Evolutionary conservation across 2,888 invertebrate genomes (phyloP).

Genomic region (Punctoribates punctum): DNA sequence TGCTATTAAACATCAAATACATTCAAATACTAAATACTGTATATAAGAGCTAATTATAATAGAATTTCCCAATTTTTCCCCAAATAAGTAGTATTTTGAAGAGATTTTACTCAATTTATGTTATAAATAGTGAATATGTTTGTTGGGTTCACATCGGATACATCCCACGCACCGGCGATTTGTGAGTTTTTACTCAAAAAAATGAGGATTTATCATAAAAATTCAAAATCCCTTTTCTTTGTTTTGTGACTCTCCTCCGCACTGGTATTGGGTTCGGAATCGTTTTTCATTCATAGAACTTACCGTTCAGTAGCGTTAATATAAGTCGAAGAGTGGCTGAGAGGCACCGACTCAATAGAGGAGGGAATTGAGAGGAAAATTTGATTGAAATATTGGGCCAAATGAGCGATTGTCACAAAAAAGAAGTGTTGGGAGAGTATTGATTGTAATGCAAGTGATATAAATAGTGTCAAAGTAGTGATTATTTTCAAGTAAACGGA

Average conservation of each 20-base stretch:
- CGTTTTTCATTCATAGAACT: conserved; percentile 26
- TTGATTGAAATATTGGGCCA: conserved; percentile 27
- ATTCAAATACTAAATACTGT: background rate
- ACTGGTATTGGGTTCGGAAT: background rate
- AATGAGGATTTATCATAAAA: conserved; percentile 31
- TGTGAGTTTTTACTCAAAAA: conserved; percentile 21
- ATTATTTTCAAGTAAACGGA: conserved; percentile 6
- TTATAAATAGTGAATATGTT: conserved; percentile 8
- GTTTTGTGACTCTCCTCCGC: conserved; percentile 1
- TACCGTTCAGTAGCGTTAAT: conserved; percentile 3
- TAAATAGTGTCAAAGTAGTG: conserved; percentile 30
- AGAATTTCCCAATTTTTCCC: background rate
- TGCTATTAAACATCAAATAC: background rate
- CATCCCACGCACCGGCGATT: conserved; percentile 25
- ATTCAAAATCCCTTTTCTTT: conserved; percentile 33
- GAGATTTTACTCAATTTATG: conserved; percentile 8
- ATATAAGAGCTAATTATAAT: conserved; percentile 32
- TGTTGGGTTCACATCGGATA: background rate
- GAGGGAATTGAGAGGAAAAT: conserved; percentile 29
- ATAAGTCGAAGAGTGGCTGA: conserved; percentile 2
- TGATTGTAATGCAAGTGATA: conserved; percentile 15
- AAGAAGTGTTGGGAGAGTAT: conserved; percentile 20
- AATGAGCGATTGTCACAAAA: conserved; percentile 23
- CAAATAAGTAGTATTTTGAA: background rate
- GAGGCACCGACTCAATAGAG: background rate